These are phyloP conservation scores for Calosoma granatense DNA, from an alignment of 1,140 invertebrate species.

Conservation along the genomic window DNA sequence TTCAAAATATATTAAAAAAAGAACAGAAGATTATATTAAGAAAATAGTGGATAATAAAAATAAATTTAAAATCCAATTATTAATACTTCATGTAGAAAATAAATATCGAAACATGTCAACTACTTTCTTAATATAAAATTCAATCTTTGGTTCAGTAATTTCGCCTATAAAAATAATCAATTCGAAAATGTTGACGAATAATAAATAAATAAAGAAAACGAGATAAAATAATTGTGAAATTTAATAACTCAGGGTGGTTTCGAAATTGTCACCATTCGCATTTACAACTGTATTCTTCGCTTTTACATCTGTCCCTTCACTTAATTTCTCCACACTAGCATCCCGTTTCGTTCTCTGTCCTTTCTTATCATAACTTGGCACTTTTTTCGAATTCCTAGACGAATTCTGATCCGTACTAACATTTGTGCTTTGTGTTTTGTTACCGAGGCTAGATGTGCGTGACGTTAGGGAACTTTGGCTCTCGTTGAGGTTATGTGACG, in stretches of 20 bases:
- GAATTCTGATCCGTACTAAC: constrained; percentile 24
- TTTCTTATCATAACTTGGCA: constrained; percentile 17
- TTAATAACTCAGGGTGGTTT: constrained; percentile 24
- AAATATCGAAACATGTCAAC: not conserved
- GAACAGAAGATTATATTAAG: too few species aligned
- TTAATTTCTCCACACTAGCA: constrained; percentile 16
- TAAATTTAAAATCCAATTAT: not conserved
- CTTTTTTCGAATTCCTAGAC: constrained; percentile 13
- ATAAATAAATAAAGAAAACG: not conserved
- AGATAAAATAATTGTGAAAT: not conserved
- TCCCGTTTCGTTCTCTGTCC: constrained; percentile 22
- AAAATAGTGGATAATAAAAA: not conserved
- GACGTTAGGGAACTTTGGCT: constrained; percentile 32
- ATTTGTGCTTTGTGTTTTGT: constrained; percentile 32
- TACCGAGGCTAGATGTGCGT: constrained; percentile 28
- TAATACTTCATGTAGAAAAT: not conserved
- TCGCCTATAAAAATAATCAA: not conserved
- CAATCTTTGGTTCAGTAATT: not conserved
- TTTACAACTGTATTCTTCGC: constrained; percentile 28
- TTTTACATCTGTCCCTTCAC: constrained; percentile 9
- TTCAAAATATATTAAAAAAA: too few species aligned
- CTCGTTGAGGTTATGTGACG: constrained; percentile 25
- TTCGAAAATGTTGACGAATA: not conserved
- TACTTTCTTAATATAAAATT: not conserved
- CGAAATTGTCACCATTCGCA: constrained; percentile 27